Percentiles rank a stretch among this genome's conserved stretches.
These are phyloP conservation scores for Periparus ater DNA, from an alignment of 2,797 vertebrate species.

Conservation along the genomic window DNA sequence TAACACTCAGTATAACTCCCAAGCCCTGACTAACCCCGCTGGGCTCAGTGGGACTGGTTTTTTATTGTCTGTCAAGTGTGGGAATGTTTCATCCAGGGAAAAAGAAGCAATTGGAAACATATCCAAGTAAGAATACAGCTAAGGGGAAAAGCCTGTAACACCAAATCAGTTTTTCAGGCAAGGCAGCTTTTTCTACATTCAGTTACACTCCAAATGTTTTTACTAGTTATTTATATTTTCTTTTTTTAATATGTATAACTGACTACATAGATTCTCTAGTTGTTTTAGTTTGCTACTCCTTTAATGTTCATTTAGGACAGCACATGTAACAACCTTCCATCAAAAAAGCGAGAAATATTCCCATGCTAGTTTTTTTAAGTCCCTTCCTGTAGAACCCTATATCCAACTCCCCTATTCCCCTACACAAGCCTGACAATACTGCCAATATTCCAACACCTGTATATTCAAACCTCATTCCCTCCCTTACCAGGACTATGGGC, in stretches of 20 bases:
- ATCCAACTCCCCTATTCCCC: accelerated
- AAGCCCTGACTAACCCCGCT: not conserved
- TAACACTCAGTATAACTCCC: not conserved
- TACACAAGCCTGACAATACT: not conserved
- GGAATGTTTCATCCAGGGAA: not conserved
- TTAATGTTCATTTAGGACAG: not conserved
- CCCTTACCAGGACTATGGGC: not conserved
- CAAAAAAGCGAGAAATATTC: not conserved
- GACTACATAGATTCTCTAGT: not conserved
- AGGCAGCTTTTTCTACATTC: not conserved
- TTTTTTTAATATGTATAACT: not conserved
- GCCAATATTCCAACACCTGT: not conserved
- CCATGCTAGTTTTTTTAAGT: not conserved
- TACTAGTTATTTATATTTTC: not conserved
- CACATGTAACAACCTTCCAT: not conserved
- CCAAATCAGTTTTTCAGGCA: not conserved
- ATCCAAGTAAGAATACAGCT: not conserved
- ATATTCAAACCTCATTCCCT: not conserved
- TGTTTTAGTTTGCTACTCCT: not conserved
- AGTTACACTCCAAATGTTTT: not conserved
- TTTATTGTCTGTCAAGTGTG: not conserved
- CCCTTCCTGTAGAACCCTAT: not conserved
- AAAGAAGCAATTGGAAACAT: not conserved
- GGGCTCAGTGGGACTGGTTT: not conserved
- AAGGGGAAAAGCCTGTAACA: not conserved